These are phyloP conservation scores for Salticus scenicus DNA, from an alignment of 2,888 invertebrate species.

Conservation along the genomic window DNA sequence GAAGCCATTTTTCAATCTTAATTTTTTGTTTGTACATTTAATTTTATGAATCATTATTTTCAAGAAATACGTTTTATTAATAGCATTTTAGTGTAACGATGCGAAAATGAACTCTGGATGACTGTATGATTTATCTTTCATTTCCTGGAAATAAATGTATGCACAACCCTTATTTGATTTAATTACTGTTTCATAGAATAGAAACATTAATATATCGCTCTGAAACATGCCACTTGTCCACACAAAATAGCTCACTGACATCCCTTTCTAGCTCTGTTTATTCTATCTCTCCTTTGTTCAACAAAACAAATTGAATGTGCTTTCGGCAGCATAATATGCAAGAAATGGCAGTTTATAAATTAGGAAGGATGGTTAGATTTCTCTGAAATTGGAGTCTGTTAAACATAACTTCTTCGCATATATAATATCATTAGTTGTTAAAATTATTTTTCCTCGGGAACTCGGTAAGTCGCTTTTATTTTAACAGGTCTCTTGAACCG, in stretches of 20 bases:
- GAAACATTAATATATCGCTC: neutral
- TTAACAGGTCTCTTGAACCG: neutral
- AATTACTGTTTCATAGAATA: neutral
- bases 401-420: neutral
- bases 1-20: too few species aligned
- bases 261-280: neutral
- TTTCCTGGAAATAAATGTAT: neutral
- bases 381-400: neutral
- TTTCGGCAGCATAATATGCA: neutral
- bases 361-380: neutral
- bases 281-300: neutral
- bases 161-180: neutral
- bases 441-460: neutral
- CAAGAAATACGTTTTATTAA: too few species aligned
- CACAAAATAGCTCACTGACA: neutral
- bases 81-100: neutral
- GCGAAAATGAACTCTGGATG: neutral
- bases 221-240: neutral
- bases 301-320: neutral
- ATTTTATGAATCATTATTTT: too few species aligned
- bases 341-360: constrained; percentile 3
- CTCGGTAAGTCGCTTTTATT: neutral
- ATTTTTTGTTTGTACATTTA: too few species aligned
- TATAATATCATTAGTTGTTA: neutral
- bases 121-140: neutral